A percentile compares a stretch with the other conserved stretches of the same genome.
Evolutionary conservation across 2,888 invertebrate species (phyloP).

Genomic region (Plutella xylostella): DNA sequence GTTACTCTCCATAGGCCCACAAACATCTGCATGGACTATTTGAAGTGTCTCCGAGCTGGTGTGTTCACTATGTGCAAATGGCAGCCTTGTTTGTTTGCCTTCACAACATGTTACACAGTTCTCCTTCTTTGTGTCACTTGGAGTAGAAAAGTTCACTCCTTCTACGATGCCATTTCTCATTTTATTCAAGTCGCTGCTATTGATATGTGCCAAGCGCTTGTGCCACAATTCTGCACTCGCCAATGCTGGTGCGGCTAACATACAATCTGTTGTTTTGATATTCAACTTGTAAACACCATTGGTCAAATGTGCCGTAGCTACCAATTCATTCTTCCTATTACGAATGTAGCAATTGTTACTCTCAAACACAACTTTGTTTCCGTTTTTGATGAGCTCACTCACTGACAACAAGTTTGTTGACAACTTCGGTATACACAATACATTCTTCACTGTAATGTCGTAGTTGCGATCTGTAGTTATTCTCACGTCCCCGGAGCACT

Average conservation of each 20-base stretch:
- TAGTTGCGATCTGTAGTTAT: slow-evolving; percentile 7
- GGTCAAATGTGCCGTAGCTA: slow-evolving; percentile 5
- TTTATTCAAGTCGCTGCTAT: slow-evolving; percentile 2
- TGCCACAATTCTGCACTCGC: slow-evolving; percentile 1
- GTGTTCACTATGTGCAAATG: background rate
- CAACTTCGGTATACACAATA: slow-evolving; percentile 6
- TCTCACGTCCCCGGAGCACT: slow-evolving; percentile 9
- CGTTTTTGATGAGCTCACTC: slow-evolving; percentile 9
- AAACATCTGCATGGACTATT: slow-evolving; percentile 8
- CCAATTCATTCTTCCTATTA: slow-evolving; percentile 7
- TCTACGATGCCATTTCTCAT: slow-evolving; percentile 4
- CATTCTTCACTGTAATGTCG: no score
- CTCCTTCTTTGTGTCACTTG: slow-evolving; percentile 7
- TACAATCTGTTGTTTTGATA: background rate
- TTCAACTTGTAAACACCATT: slow-evolving; percentile 9
- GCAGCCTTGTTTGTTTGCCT: slow-evolving; percentile 7
- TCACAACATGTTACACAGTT: slow-evolving; percentile 15
- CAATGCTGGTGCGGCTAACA: background rate
- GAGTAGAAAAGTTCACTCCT: background rate
- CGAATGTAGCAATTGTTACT: slow-evolving; percentile 4
- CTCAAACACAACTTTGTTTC: slow-evolving; percentile 10
- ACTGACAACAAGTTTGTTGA: slow-evolving; percentile 11
- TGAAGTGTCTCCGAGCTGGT: slow-evolving; percentile 1
- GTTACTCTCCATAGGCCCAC: slow-evolving; percentile 12
- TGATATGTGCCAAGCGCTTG: background rate